A percentile compares a stretch with the other conserved stretches of the same genome.
phyloP scores from a whole-genome alignment of 2,888 invertebrate species.

The Sminthurides aquaticus region DNA sequence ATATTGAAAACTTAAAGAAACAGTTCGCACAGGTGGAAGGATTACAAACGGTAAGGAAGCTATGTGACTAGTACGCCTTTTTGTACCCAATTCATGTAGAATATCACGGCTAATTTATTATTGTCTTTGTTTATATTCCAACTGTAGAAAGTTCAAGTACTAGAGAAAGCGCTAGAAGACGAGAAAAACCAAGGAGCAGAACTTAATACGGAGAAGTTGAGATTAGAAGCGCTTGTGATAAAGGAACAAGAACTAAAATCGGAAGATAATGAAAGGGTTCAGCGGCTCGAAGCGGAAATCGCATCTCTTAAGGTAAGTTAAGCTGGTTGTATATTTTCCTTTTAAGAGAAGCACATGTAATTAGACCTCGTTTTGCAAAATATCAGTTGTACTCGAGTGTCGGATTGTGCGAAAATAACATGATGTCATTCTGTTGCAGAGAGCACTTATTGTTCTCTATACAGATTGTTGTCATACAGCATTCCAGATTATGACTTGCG shows the following conservation, averaged over 20 bases:
- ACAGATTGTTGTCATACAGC: not conserved
- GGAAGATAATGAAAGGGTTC: constrained; percentile 18
- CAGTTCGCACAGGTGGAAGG: constrained; percentile 25
- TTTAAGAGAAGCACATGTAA: not conserved
- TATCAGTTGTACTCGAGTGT: not conserved
- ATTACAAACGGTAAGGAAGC: constrained; percentile 20
- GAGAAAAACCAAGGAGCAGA: constrained; percentile 19
- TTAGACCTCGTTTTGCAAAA: not conserved
- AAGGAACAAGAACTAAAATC: constrained; percentile 19
- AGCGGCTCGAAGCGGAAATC: constrained; percentile 23
- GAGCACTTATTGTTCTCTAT: not conserved
- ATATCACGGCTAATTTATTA: no score
- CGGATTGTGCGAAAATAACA: not conserved
- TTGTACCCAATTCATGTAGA: no score
- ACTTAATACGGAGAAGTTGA: constrained; percentile 25
- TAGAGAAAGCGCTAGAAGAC: constrained; percentile 19
- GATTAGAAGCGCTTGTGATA: constrained; percentile 24
- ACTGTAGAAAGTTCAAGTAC: constrained; percentile 16
- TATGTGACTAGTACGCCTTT: no score
- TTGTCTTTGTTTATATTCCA: not conserved
- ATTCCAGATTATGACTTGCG: not conserved
- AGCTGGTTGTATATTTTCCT: not conserved
- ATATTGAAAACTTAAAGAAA: constrained; percentile 29
- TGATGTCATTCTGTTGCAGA: not conserved
- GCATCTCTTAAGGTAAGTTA: constrained; percentile 21